Base-by-base conservation (phyloP, 2,113 vertebrate species). In the Triplophysa rosa region DNA sequence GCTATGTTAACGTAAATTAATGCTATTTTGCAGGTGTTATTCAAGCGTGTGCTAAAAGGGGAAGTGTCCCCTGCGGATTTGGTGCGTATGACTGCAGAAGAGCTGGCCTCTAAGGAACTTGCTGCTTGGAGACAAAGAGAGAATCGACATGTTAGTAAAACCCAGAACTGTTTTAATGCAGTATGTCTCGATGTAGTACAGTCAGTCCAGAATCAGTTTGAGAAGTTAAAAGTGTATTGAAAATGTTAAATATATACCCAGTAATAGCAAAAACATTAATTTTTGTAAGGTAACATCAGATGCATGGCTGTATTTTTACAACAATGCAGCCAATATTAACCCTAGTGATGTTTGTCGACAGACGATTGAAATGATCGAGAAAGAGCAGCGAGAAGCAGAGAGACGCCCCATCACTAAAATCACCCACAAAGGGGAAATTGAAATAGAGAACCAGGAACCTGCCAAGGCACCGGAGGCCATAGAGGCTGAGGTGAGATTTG, bases 321-420 rank as follows among this genome's bases (percentile, higher is more conserved):
- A 8, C 17, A 17, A 56, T 56, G 3, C 52, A 56, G 52, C 17
- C 9, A 33, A 33, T 37, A 33, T 42, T 73, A 24, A 59, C 6
- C 21, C 14, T 24, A 11, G 37, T 42, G 54, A 4, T 75, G 11
- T 65, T 73, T 70, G 17, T 84, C 86, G 59, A 65, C 91, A 99
- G 97, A 97, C 95, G 21, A 99, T 99, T 90, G 98, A 99, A 91
- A 99, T 99, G 98, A 99, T 99, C 23, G 98, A 99, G 88, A 99
- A 98, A 85, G 97, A 99, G 66, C 96, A 99, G 90, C 92, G 98
- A 75, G 98, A 99, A 88, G 98, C 80, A 11, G 97, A 99, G 92
- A 94, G 96, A 80, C 91, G 98, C 24, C 98, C 98, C 8, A 98
- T 99, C 83, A 99, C 96, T 47, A 99, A 99, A 92, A 98, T 99